A percentile compares a stretch with the other conserved stretches of the same genome.
Evolutionary conservation across 2,888 invertebrate genomes (phyloP).

Genomic region (Anarsia innoxiella): DNA sequence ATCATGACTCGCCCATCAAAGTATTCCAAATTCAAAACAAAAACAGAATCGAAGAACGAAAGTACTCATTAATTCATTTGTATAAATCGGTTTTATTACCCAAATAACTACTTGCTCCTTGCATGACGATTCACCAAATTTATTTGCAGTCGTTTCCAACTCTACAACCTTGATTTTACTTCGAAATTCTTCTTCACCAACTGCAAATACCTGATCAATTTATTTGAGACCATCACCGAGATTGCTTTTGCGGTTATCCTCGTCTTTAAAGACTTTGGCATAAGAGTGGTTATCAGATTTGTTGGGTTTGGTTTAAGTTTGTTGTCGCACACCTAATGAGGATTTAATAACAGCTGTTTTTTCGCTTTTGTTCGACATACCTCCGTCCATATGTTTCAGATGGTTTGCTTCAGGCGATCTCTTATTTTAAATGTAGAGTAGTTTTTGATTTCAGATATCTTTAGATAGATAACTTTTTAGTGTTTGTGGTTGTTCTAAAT

Average conservation of each 20-base stretch:
- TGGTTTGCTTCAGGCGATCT: conserved; percentile 50
- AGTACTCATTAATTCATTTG: conserved; percentile 44
- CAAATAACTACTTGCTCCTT: conserved; percentile 28
- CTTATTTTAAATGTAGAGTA: conserved; percentile 41
- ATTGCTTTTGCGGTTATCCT: conserved; percentile 12
- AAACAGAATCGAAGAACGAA: conserved; percentile 20
- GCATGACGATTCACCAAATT: conserved; percentile 5
- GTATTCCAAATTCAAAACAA: conserved; percentile 2
- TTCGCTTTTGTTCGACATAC: conserved; percentile 38
- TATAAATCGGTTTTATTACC: conserved; percentile 31
- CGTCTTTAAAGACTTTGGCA: background rate
- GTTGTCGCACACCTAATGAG: conserved; percentile 54
- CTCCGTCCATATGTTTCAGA: conserved; percentile 44
- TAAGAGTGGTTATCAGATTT: conserved; percentile 18
- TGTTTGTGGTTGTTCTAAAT: no score
- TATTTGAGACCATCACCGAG: conserved; percentile 16
- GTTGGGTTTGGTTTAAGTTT: conserved; percentile 16
- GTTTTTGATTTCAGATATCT: no score
- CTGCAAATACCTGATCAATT: conserved; percentile 25
- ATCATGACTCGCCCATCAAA: no score
- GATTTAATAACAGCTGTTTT: conserved; percentile 60
- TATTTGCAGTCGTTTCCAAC: no score
- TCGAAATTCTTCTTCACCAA: conserved; percentile 12
- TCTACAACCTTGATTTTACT: conserved; percentile 2
- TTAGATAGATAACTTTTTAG: no score